phyloP scores from a whole-genome alignment of 1,140 invertebrate species.

The Hetaerina americana region DNA sequence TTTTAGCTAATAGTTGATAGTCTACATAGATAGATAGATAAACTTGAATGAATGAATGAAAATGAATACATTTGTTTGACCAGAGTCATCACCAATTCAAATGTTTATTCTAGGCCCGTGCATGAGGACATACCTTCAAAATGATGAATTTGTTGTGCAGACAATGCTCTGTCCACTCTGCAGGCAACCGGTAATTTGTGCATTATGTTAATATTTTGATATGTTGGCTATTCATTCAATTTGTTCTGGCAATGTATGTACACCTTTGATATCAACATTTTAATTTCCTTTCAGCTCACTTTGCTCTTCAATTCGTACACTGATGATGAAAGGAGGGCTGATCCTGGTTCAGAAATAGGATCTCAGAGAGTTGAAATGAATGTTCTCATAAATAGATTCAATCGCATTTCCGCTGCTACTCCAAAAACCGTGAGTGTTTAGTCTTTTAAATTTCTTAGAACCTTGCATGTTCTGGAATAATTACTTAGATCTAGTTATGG shows the following conservation, averaged over 20 bases:
- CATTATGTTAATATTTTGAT: no score
- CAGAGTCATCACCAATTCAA: no score
- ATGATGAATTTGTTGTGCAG: background rate
- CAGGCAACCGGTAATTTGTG: background rate
- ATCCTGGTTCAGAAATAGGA: background rate
- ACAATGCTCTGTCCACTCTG: background rate
- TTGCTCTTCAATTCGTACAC: background rate
- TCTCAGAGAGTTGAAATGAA: background rate
- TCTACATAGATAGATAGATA: no score
- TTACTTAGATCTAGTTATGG: no score
- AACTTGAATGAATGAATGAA: no score
- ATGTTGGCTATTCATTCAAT: background rate
- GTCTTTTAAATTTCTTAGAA: background rate
- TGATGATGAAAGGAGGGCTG: background rate
- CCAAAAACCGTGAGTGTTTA: background rate
- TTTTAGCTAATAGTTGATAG: no score
- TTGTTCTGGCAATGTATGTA: background rate
- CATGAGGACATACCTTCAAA: background rate
- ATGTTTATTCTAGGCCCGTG: background rate
- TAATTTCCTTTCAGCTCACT: background rate
- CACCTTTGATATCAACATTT: background rate
- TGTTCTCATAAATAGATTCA: background rate
- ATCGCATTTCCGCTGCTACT: background rate
- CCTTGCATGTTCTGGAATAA: no score
- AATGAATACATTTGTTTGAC: no score